A percentile compares a stretch with the other conserved stretches of the same genome.
These are phyloP conservation scores for Sinopyrophorus schimmeli DNA, from an alignment of 2,888 invertebrate genomes.

Conservation along the genomic window DNA sequence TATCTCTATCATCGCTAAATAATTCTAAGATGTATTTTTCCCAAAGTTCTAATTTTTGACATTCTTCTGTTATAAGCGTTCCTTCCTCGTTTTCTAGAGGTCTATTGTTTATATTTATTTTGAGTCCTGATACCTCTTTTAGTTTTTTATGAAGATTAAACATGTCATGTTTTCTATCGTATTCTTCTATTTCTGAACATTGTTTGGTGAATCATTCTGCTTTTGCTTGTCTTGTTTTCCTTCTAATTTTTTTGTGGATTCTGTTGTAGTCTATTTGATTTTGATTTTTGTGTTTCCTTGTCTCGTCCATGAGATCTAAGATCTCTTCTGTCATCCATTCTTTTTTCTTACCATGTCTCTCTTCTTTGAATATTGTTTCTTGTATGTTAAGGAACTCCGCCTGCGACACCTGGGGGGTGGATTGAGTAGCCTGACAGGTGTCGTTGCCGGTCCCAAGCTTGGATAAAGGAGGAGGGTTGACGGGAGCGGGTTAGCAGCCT, in stretches of 20 bases:
- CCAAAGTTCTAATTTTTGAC: conserved; percentile 3
- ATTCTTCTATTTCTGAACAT: too few species aligned
- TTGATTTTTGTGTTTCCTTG: conserved; percentile 5
- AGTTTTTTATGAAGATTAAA: conserved; percentile 7
- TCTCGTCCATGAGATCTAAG: conserved; percentile 5
- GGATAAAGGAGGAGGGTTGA: too few species aligned
- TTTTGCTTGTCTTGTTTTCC: conserved; percentile 8
- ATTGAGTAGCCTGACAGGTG: too few species aligned
- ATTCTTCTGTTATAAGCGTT: conserved; percentile 7
- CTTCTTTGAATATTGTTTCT: conserved; percentile 4
- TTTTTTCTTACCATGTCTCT: neutral
- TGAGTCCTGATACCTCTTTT: conserved; percentile 3
- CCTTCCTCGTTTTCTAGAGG: conserved; percentile 8
- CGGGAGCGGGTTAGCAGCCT: too few species aligned
- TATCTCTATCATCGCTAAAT: conserved; percentile 7
- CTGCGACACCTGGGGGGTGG: too few species aligned
- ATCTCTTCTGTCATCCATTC: conserved; percentile 7
- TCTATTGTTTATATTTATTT: neutral
- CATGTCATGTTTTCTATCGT: too few species aligned
- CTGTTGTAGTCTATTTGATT: conserved; percentile 1
- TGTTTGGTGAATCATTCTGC: conserved; percentile 3
- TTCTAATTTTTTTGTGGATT: conserved; percentile 8
- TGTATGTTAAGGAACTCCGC: too few species aligned
- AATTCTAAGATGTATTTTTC: conserved; percentile 5
- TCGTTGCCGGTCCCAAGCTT: too few species aligned